These are phyloP conservation scores for Tragelaphus strepsiceros DNA, from an alignment of 2,113 vertebrate genomes.

Conservation along the genomic window DNA sequence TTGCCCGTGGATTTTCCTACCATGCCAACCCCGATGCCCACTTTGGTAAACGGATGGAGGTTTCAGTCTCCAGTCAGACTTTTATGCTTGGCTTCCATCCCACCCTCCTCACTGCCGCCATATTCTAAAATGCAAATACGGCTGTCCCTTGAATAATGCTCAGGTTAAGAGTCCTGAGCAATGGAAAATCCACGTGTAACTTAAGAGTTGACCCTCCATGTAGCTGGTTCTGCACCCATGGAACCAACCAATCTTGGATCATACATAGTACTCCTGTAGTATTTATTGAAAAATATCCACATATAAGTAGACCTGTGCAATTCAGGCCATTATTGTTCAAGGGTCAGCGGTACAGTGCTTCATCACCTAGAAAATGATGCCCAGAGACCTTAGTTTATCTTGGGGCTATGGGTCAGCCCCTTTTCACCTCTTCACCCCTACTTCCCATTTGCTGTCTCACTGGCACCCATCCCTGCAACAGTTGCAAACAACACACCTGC, in stretches of 20 bases:
- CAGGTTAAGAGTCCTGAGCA: neutral
- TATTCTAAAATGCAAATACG: neutral
- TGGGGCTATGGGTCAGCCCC: neutral
- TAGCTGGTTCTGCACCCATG: neutral
- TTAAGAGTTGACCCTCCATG: neutral
- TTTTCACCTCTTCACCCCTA: neutral
- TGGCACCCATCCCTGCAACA: neutral
- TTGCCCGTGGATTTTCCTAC: neutral
- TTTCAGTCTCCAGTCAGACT: neutral
- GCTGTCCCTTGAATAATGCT: neutral
- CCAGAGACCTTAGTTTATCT: neutral
- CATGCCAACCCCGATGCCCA: neutral
- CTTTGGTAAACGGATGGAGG: neutral
- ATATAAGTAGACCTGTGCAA: neutral
- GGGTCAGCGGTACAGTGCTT: neutral
- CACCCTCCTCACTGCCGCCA: rapidly evolving
- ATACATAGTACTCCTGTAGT: neutral
- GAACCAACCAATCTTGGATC: neutral
- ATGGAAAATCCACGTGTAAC: neutral
- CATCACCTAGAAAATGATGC: neutral
- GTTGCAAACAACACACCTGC: neutral
- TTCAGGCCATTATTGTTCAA: neutral
- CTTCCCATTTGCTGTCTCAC: neutral
- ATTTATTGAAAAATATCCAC: neutral
- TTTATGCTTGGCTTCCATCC: neutral